Conservation (phyloP, 2,888 invertebrate species). For the Ditylenchus weischeri region DNA sequence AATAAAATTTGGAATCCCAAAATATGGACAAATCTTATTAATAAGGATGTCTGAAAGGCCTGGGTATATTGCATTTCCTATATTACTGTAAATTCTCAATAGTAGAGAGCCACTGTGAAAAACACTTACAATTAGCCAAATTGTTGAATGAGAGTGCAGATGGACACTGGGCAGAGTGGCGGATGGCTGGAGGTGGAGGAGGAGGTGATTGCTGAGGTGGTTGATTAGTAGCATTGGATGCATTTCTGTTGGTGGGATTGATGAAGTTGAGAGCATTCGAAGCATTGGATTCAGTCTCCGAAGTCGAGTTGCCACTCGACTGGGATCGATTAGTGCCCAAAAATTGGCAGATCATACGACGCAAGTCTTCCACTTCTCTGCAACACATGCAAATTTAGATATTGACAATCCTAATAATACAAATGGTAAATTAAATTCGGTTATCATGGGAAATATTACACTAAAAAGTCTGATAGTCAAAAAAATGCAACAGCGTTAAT, state of each 20-base stretch:
- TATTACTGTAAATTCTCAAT: neutral
- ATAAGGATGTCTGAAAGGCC: too few species aligned
- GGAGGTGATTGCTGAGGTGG: constrained; percentile 20
- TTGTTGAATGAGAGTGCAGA: constrained; percentile 5
- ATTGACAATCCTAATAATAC: too few species aligned
- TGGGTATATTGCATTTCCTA: too few species aligned
- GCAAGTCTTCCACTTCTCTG: constrained; percentile 36
- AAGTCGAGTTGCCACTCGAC: neutral
- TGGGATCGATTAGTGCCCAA: constrained; percentile 9
- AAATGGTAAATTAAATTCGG: too few species aligned
- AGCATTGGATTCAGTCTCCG: neutral
- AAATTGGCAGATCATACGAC: constrained; percentile 26
- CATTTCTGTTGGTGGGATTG: neutral
- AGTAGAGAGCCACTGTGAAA: neutral
- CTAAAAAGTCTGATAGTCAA: too few species aligned
- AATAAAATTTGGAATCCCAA: too few species aligned
- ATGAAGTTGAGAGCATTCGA: neutral
- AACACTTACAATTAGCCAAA: constrained; percentile 1
- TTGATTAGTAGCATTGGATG: neutral
- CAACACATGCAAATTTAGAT: constrained; percentile 15
- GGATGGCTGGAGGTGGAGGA: constrained; percentile 21
- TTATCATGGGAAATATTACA: too few species aligned
- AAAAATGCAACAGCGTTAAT: too few species aligned
- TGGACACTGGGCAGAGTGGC: constrained; percentile 2
- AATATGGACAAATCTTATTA: too few species aligned